These are phyloP conservation scores for Thymelicus sylvestris DNA, from an alignment of 2,888 invertebrate genomes.

Conservation along the genomic window DNA sequence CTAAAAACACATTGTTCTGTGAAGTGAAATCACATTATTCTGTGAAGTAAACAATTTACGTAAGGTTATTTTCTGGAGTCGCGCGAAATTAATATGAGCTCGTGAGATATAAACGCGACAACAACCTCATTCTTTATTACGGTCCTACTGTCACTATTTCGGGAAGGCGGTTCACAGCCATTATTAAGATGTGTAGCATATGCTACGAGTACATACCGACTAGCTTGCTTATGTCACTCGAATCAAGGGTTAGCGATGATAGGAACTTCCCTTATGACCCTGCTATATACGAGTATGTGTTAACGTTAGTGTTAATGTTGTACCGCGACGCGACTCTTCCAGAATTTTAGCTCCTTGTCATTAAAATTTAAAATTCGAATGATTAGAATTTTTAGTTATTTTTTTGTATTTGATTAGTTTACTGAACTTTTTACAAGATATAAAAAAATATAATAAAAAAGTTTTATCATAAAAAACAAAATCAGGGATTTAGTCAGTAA, in stretches of 20 bases:
- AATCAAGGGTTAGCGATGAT: not conserved
- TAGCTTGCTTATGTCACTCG: not conserved
- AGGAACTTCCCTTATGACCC: not conserved
- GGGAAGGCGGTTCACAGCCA: conserved; percentile 37
- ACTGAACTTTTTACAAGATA: too few relatives aligned
- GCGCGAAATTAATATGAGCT: conserved; percentile 15
- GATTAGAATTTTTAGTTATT: too few relatives aligned
- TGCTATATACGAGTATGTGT: too few relatives aligned
- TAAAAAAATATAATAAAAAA: too few relatives aligned
- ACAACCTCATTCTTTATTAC: conserved; percentile 46
- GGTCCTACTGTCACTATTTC: conserved; percentile 42
- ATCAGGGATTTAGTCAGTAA: too few relatives aligned
- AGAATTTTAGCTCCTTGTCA: too few relatives aligned
- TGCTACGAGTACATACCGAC: not conserved
- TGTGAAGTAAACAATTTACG: not conserved
- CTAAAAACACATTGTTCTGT: not conserved
- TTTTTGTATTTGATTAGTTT: too few relatives aligned
- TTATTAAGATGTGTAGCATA: conserved; percentile 14
- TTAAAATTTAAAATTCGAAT: too few relatives aligned
- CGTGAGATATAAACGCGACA: conserved; percentile 33
- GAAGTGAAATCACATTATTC: not conserved
- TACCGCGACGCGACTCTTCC: too few relatives aligned
- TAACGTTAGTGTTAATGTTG: too few relatives aligned
- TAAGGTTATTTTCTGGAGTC: not conserved
- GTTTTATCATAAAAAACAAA: too few relatives aligned